Evolutionary conservation across 2,888 invertebrate genomes (phyloP), one percentile per base, ranked within the genome.

Genomic region (Melikaiella ostensackeni): DNA sequence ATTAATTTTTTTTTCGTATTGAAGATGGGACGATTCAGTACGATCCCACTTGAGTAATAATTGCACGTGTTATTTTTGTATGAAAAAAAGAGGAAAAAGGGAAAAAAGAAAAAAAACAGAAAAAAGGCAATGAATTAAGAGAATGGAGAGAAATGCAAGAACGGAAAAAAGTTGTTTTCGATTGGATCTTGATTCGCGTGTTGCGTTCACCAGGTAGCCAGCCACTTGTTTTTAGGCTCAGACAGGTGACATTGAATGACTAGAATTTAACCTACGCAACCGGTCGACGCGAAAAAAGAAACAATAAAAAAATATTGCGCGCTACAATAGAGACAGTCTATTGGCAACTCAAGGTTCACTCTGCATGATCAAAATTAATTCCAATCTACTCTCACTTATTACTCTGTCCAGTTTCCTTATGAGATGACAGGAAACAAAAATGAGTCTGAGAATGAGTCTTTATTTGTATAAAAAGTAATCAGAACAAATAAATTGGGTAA

Each of bases 241-340:
- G 79, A 64, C 81, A 75, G 75, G 78, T 77, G 74, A 81, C 77
- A 76, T 79, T 78, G 77, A 79, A 70, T 76, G 79, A 77, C 76
- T 76, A 77, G 76, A 74, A 74, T 61, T 61, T 50, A 66, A 77
- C 73, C 62, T 46, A 61, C 77, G 77, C 70, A 38, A 46, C 35
- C 64, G 76, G 16, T 50, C 55, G 75, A 75, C 55, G 64, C 57
- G 57, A 57, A 33, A 24, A 66, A 27, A 66, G 13, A 6, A 66
- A 46, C 16, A 16, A 66, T 24, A 30, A 38, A 64, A 64, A 64
- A 46, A 46, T 27, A 66, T 16, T 24, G 62, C 30, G 62, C 33
- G 16, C 62, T 62, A 62, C 30, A 62, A 62, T 62, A 62, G 62
- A 62, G 62, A 62, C 62, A n/a, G 33, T 62, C 33, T 35, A 21